Evolutionary conservation across 1,140 invertebrate genomes (phyloP).

Genomic region (Panonychus citri): DNA sequence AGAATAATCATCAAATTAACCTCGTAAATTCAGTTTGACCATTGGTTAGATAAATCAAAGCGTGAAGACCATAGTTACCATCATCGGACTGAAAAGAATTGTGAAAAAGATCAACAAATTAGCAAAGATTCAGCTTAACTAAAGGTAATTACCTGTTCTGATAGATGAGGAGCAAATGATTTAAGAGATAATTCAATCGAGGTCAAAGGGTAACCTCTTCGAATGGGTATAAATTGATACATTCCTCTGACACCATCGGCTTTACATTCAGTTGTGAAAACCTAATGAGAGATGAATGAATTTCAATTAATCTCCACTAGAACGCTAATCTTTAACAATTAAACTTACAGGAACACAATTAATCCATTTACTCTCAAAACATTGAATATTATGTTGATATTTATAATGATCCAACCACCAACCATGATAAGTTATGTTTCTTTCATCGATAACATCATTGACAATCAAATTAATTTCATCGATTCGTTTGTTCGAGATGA

Average conservation of each 20-base stretch:
- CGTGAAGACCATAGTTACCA: conserved; percentile 6
- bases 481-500: conserved; percentile 2
- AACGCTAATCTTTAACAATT: background rate
- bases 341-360: conserved; percentile 14
- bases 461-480: conserved; percentile 11
- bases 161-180: conserved; percentile 13
- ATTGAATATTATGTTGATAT: conserved; percentile 13
- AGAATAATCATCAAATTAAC: background rate
- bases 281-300: conserved; percentile 8
- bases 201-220: conserved; percentile 1
- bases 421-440: conserved; percentile 11
- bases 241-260: conserved; percentile 14
- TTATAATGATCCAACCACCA: conserved; percentile 17
- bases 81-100: conserved; percentile 3
- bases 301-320: background rate
- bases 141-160: conserved; percentile 11
- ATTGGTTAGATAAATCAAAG: conserved; percentile 2
- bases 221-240: conserved; percentile 15
- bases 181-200: conserved; percentile 12
- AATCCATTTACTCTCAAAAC: conserved; percentile 14
- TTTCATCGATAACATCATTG: conserved; percentile 9
- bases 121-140: background rate
- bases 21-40: background rate
- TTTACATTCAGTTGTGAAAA: conserved; percentile 14
- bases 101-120: background rate